Percentiles rank a stretch among this genome's conserved stretches.
These are phyloP conservation scores for Zalophus californianus DNA, from an alignment of 2,797 vertebrate species.

Conservation along the genomic window DNA sequence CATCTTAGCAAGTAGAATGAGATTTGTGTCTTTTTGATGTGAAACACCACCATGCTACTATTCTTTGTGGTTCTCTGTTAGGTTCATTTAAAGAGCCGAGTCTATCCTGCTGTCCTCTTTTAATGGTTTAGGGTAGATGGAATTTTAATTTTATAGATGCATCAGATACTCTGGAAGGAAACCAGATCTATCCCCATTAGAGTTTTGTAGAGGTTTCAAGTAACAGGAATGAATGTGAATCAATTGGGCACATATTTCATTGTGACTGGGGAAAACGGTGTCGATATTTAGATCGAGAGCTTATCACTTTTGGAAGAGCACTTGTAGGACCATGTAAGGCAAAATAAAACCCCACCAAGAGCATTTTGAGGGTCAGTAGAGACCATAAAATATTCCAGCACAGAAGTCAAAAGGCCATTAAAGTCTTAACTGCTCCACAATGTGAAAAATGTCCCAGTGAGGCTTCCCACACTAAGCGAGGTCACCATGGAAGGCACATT, in stretches of 20 bases:
- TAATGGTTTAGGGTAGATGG: constrained; percentile 76
- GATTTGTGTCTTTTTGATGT: not conserved
- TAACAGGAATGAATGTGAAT: constrained; percentile 67
- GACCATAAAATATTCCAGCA: constrained; percentile 82
- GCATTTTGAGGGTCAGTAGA: constrained; percentile 74
- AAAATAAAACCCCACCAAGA: constrained; percentile 79
- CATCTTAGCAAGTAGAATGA: constrained; percentile 60
- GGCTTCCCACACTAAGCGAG: constrained; percentile 83
- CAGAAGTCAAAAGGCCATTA: constrained; percentile 81
- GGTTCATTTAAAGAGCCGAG: constrained; percentile 62
- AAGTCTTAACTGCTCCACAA: constrained; percentile 72
- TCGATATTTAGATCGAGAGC: constrained; percentile 71
- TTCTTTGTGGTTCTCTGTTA: constrained; percentile 39
- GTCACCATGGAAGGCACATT: constrained; percentile 74
- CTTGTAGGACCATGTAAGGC: constrained; percentile 80
- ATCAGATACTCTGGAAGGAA: constrained; percentile 79
- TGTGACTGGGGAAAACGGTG: constrained; percentile 70
- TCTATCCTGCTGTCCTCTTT: constrained; percentile 71
- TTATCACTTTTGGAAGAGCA: constrained; percentile 73
- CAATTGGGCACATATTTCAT: constrained; percentile 72
- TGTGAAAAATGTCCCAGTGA: constrained; percentile 82
- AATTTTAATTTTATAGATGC: constrained; percentile 81
- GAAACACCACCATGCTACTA: constrained; percentile 55
- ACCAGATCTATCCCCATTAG: constrained; percentile 59
- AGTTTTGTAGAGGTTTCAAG: constrained; percentile 70